Conservation (phyloP, 1,140 invertebrate species). For the Muscidifurax raptorellus region DNA sequence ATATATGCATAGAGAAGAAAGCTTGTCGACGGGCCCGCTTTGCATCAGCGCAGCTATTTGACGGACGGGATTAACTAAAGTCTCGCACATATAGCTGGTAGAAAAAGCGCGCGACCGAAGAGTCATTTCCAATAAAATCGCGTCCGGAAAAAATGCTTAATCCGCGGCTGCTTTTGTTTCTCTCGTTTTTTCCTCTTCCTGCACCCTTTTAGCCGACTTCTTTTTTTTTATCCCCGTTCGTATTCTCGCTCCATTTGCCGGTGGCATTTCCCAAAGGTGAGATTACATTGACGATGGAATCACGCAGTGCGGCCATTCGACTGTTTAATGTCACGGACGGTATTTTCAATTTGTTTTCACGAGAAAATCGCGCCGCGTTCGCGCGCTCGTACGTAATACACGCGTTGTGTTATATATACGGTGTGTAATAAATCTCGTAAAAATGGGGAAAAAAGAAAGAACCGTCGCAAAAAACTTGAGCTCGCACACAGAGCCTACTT, state of each 20-base stretch:
- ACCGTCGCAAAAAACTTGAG: too few relatives aligned
- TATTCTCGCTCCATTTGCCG: slow-evolving; percentile 10
- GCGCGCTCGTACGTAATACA: too few relatives aligned
- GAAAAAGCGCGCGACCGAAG: not conserved
- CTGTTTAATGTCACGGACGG: not conserved
- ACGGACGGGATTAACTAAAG: not conserved
- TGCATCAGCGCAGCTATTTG: too few relatives aligned
- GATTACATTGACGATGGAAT: not conserved
- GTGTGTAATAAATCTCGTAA: too few relatives aligned
- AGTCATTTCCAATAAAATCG: slow-evolving; percentile 9
- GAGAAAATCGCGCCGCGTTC: too few relatives aligned
- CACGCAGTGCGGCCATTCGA: not conserved
- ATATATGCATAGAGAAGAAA: too few relatives aligned
- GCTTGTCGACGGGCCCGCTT: not conserved
- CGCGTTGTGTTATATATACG: too few relatives aligned
- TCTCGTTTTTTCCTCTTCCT: not conserved
- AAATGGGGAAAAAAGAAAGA: too few relatives aligned
- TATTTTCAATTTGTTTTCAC: not conserved
- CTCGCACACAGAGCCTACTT: too few relatives aligned
- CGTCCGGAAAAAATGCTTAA: not conserved
- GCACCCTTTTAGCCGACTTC: not conserved
- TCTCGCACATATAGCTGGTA: not conserved
- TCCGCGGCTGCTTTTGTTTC: not conserved
- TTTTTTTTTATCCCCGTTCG: not conserved
- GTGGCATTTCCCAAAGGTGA: not conserved